A percentile compares a stretch with the other conserved stretches of the same genome.
Conservation (phyloP, 1,140 invertebrate genomes). For the Drosophila nebulosa region DNA sequence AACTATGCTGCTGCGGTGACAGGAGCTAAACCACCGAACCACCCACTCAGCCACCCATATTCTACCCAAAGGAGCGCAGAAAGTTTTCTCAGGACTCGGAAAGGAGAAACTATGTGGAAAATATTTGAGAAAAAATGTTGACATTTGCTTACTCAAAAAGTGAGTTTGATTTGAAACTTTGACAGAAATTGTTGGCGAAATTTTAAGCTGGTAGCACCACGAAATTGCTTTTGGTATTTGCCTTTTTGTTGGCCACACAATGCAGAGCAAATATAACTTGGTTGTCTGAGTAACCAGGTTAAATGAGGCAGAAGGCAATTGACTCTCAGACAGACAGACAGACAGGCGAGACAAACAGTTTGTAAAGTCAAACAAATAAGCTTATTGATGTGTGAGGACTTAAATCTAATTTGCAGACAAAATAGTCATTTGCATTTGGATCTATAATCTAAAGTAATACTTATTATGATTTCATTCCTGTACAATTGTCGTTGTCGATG, state of each 20-base stretch:
- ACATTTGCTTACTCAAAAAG: background rate
- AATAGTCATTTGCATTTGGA: background rate
- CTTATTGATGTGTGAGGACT: background rate
- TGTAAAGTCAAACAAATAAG: background rate
- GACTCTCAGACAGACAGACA: background rate
- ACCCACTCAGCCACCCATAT: background rate
- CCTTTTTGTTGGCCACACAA: background rate
- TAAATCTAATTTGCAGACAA: background rate
- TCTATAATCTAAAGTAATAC: conserved; percentile 37
- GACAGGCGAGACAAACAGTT: background rate
- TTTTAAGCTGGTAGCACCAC: conserved; percentile 50
- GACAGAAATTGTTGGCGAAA: conserved; percentile 34
- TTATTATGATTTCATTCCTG: conserved; percentile 5
- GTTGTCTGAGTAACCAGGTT: background rate
- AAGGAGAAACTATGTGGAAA: background rate
- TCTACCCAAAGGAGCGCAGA: background rate
- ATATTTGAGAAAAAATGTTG: conserved; percentile 2
- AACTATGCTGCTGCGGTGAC: conserved; percentile 67
- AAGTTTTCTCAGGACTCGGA: background rate
- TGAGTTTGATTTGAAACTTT: background rate
- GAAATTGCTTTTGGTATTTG: conserved; percentile 50
- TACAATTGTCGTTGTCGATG: background rate
- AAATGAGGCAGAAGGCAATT: background rate
- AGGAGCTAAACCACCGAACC: conserved; percentile 27
- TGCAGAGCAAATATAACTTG: background rate